Evolutionary conservation across 2,113 vertebrate genomes (phyloP).

Genomic region (Lates calcarifer): DNA sequence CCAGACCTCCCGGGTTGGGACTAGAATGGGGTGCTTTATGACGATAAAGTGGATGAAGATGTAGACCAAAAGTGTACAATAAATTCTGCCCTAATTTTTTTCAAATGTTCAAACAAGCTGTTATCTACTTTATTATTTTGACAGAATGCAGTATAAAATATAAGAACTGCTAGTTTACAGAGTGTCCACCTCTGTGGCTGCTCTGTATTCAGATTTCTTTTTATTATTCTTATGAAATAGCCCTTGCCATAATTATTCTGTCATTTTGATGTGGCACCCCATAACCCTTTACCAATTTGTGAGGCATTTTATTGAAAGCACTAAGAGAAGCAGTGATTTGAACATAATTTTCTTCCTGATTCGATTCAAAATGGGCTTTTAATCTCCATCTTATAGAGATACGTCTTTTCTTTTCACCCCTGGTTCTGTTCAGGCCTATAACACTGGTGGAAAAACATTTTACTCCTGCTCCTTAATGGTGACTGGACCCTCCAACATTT

Average conservation of each 20-base stretch:
- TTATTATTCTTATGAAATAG: constrained; percentile 44
- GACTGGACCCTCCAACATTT: not conserved
- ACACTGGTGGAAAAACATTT: constrained; percentile 11
- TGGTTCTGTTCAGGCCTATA: not conserved
- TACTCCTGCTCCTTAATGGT: not conserved
- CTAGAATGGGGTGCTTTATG: constrained; percentile 48
- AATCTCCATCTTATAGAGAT: constrained; percentile 39
- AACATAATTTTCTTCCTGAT: constrained; percentile 60
- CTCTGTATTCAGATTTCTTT: constrained; percentile 29
- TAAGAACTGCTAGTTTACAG: constrained; percentile 28
- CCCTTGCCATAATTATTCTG: constrained; percentile 67
- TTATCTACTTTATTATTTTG: constrained; percentile 60
- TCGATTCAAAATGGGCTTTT: constrained; percentile 50
- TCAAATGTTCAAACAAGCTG: constrained; percentile 39
- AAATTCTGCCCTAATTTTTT: constrained; percentile 36
- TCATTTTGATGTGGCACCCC: constrained; percentile 65
- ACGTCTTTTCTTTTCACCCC: constrained; percentile 1
- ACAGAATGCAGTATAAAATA: constrained; percentile 30
- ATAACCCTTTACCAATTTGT: constrained; percentile 68
- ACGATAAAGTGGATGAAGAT: constrained; percentile 56
- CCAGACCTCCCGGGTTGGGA: constrained; percentile 65
- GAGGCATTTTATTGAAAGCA: constrained; percentile 65
- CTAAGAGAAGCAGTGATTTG: constrained; percentile 55
- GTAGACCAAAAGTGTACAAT: constrained; percentile 42
- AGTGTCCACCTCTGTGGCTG: constrained; percentile 27